Conservation (phyloP, 30 jellyfish, hydroid and myxozoan genomes). For the Pseudorhiza aurosa region DNA sequence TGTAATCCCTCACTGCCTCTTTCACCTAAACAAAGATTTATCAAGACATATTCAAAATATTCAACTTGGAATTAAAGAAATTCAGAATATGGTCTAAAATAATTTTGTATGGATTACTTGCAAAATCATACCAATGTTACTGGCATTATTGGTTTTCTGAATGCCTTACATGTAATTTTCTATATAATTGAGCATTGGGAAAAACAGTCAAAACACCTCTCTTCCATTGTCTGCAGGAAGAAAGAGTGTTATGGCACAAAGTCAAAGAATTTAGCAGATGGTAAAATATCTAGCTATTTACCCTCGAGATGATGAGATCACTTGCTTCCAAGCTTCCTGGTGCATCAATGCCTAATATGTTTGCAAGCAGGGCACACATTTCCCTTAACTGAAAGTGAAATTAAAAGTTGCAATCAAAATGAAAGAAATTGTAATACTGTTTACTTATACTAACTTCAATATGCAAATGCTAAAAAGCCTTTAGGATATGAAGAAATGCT, state of each 20-base stretch:
- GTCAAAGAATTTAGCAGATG: not conserved
- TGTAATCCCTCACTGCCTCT: constrained; percentile 65
- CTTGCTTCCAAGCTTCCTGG: constrained; percentile 63
- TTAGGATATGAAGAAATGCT: no score
- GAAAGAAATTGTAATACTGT: no score
- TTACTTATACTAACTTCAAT: no score
- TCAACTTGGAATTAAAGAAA: no score
- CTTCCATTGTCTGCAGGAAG: not conserved
- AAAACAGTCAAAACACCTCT: not conserved
- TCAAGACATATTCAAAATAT: no score
- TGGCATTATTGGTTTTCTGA: no score
- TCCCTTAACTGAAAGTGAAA: constrained; percentile 53
- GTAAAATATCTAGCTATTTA: not conserved
- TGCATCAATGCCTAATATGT: constrained; percentile 61
- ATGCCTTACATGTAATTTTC: no score
- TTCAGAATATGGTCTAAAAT: no score
- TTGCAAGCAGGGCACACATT: constrained; percentile 72
- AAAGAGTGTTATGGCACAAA: not conserved
- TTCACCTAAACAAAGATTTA: constrained; percentile 45
- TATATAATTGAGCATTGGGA: not conserved
- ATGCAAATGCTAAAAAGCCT: no score
- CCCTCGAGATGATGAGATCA: constrained; percentile 67
- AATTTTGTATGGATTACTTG: no score
- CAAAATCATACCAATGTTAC: no score
- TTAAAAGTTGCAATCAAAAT: not conserved